Percentiles rank a stretch among this genome's conserved stretches.
These are phyloP conservation scores for Drosophila suboccidentalis DNA, from an alignment of 2,888 invertebrate species.

Conservation along the genomic window DNA sequence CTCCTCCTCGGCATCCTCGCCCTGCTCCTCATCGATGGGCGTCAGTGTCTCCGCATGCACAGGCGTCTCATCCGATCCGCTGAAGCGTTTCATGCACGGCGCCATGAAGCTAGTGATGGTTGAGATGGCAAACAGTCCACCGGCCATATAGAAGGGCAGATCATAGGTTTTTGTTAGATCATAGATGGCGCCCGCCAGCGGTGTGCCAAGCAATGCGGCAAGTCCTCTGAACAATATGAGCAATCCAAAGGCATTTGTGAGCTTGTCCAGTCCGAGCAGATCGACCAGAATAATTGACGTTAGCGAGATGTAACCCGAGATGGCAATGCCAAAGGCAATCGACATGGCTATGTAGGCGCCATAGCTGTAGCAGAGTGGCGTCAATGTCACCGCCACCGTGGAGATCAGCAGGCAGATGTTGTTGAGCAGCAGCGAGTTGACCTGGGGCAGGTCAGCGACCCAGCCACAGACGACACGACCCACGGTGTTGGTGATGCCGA, in stretches of 20 bases:
- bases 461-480: slow-evolving; percentile 96
- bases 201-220: slow-evolving; percentile 95
- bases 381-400: slow-evolving; percentile 93
- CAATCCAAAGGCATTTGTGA: slow-evolving; percentile 98
- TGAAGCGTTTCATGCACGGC: slow-evolving; percentile 89
- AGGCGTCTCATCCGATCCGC: slow-evolving; percentile 87
- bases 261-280: slow-evolving; percentile 96
- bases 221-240: slow-evolving; percentile 97
- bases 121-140: slow-evolving; percentile 93
- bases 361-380: slow-evolving; percentile 93
- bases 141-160: slow-evolving; percentile 97
- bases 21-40: slow-evolving; percentile 94
- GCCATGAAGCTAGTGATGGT: slow-evolving; percentile 94
- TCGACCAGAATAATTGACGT: slow-evolving; percentile 99
- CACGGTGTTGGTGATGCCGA: slow-evolving; percentile 97
- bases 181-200: slow-evolving; percentile 94
- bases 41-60: slow-evolving; percentile 90
- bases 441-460: slow-evolving; percentile 96
- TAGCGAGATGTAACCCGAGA: slow-evolving; percentile 98
- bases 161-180: slow-evolving; percentile 94
- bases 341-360: slow-evolving; percentile 92
- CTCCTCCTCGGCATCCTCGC: slow-evolving; percentile 91
- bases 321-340: slow-evolving; percentile 95
- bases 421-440: slow-evolving; percentile 96
- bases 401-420: slow-evolving; percentile 96